Percentiles rank a stretch among this genome's conserved stretches.
Evolutionary conservation across 2,797 vertebrate species (phyloP).

Genomic region (Rhinophrynus dorsalis): DNA sequence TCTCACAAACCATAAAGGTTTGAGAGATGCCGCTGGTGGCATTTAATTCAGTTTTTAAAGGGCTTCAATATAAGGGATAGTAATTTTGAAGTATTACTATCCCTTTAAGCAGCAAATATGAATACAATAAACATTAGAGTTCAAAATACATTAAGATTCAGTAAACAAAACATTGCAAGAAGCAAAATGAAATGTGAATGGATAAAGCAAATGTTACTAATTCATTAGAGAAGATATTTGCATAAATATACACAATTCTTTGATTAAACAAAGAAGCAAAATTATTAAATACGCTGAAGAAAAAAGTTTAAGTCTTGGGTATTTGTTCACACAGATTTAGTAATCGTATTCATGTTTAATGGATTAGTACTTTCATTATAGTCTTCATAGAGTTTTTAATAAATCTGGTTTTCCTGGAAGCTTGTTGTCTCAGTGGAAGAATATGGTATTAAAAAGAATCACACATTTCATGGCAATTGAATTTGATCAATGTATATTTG

Average conservation of each 20-base stretch:
- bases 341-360: constrained; percentile 1
- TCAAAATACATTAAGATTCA: too few relatives aligned
- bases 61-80: too few relatives aligned
- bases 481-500: constrained; percentile 1
- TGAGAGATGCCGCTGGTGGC: too few relatives aligned
- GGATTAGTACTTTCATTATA: constrained; percentile 4
- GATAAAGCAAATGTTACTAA: background rate
- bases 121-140: too few relatives aligned
- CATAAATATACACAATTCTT: constrained; percentile 7
- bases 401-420: constrained; percentile 7
- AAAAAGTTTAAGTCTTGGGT: background rate
- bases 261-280: constrained; percentile 3
- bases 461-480: constrained; percentile 20
- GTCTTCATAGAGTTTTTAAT: constrained; percentile 7
- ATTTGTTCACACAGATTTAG: background rate
- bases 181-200: background rate
- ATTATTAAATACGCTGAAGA: constrained; percentile 7
- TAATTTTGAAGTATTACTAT: too few relatives aligned
- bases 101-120: too few relatives aligned
- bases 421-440: background rate
- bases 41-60: too few relatives aligned
- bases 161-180: constrained; percentile 3
- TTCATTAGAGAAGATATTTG: constrained; percentile 6
- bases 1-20: too few relatives aligned
- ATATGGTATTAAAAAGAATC: background rate